Conservation (phyloP, 92 coral and sea anemone species). For the Porites divaricata region DNA sequence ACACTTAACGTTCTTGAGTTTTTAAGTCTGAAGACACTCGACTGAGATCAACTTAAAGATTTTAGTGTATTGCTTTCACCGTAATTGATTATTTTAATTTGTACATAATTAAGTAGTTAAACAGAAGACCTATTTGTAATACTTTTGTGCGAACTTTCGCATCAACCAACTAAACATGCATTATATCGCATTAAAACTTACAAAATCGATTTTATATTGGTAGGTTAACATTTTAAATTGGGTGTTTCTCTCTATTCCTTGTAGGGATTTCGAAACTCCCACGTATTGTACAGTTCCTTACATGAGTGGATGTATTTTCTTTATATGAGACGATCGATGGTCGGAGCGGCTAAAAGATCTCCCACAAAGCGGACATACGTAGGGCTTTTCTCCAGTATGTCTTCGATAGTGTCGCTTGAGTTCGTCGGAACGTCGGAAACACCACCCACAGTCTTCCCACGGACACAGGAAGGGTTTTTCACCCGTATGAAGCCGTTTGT, state of each 20-base stretch:
- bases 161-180: neutral
- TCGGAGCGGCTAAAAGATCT: conserved; percentile 91
- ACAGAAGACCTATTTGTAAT: too few relatives aligned
- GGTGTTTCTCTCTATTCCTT: neutral
- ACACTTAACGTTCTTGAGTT: neutral
- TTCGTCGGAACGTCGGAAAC: conserved; percentile 87
- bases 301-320: conserved; percentile 75
- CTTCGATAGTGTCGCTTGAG: conserved; percentile 87
- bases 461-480: conserved; percentile 91
- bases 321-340: conserved; percentile 84
- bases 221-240: neutral
- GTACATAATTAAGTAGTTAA: too few relatives aligned
- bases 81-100: too few relatives aligned
- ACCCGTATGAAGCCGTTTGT: conserved; percentile 78
- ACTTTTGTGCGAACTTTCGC: neutral
- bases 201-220: neutral
- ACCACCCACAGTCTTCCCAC: conserved; percentile 86
- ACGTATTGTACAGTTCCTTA: neutral
- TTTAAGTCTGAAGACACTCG: neutral
- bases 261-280: neutral
- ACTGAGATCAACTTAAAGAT: neutral
- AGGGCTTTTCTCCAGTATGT: conserved; percentile 91
- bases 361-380: conserved; percentile 90
- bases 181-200: neutral
- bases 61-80: too few relatives aligned